Base-by-base conservation (phyloP, 2,797 vertebrate species). In the Sebastes taczanowskii region DNA sequence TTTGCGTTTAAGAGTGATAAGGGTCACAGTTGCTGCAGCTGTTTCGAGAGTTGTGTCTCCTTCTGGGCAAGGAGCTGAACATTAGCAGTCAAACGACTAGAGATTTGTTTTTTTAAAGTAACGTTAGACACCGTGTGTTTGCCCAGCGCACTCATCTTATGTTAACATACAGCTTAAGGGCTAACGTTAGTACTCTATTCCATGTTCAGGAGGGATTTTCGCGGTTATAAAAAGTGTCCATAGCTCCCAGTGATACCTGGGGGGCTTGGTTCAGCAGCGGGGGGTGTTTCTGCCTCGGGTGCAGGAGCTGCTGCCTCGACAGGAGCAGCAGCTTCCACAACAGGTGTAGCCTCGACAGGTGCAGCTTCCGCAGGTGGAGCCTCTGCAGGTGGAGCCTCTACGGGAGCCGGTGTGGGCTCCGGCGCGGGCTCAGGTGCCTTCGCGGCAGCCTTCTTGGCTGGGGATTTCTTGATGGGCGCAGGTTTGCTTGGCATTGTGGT, bases 401-500 rank as follows among this genome's bases (percentile, higher is more conserved):
- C 85, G 0, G 91, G 78, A 9, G 86, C 85, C 11, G 87, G 88
- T 42, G 1, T n/a, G 1, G 18, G 84, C 9, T 71, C 14, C 0
- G 92, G 61, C 27, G 61, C 90, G 0, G 92, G 71, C 78, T 90
- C 94, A 30, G 88, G 76, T 11, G 84, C 78, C 65, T 92, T 93
- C 29, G 83, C 90, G 0, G 59, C 90, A 3, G 86, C 91, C 85
- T 94, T 94, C 2, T 95, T 91, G 59, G 90, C 91, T 6, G 93
- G 85, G 52, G 95, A 89, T 83, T 96, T 96, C 86, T 96, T 96
- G 84, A 96, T 95, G 70, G 96, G 92, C 2, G 95, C 89, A 70
- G 95, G 90, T 91, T 97, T 97, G 46, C 94, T 82, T 0, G 97
- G 96, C 97, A 97, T 97, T 1, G 38, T 84, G 78, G 61, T 74